Evolutionary conservation across 2,113 vertebrate genomes (phyloP).

Genomic region (Grus americana): DNA sequence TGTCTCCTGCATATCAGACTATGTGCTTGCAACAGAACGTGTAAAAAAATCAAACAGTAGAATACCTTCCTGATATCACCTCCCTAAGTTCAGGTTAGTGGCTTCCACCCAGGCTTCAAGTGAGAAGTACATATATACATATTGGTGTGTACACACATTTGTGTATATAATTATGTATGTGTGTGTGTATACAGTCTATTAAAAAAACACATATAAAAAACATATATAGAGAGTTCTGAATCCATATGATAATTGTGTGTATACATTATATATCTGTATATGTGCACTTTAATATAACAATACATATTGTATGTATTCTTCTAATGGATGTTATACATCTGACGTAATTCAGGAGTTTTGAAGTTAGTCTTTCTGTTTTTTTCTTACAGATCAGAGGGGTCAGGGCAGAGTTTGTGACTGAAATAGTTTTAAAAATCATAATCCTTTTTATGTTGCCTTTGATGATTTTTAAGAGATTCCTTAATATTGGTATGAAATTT

Average conservation of each 20-base stretch:
- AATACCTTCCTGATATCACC: not conserved
- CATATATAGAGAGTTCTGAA: not conserved
- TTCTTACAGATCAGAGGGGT: not conserved
- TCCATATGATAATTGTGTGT: not conserved
- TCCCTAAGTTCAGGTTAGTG: not conserved
- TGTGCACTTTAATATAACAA: not conserved
- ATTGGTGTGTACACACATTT: too few species aligned
- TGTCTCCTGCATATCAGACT: not conserved
- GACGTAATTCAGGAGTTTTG: not conserved
- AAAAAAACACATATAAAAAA: not conserved
- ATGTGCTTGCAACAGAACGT: not conserved
- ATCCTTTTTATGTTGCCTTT: not conserved
- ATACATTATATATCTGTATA: not conserved
- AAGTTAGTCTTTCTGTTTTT: not conserved
- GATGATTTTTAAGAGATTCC: not conserved
- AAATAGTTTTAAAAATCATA: not conserved
- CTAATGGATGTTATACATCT: not conserved
- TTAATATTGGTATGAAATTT: not conserved
- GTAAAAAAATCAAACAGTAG: not conserved
- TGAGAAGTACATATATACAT: not conserved
- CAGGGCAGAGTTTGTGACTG: not conserved
- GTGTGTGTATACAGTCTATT: rapidly evolving
- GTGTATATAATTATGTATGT: rapidly evolving
- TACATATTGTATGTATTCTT: not conserved
- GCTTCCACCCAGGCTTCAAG: not conserved